phyloP scores from a whole-genome alignment of 2,888 invertebrate species.

The Itoplectis maculator region DNA sequence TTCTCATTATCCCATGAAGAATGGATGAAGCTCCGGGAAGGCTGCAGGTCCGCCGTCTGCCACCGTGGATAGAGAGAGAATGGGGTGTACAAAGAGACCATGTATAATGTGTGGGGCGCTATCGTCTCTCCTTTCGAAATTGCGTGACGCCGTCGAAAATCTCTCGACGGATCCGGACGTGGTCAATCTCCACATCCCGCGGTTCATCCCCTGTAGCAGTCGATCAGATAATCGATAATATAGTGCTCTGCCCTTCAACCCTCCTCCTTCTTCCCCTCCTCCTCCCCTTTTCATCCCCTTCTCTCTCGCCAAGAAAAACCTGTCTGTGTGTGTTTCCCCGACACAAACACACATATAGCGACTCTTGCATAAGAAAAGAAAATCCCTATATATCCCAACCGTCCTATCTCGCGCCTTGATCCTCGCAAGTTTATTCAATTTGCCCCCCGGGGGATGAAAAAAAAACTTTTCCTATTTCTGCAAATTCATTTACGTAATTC shows the following conservation, averaged over 20 bases:
- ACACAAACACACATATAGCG: background rate
- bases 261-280: too few relatives aligned
- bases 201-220: constrained; percentile 7
- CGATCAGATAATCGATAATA: constrained; percentile 44
- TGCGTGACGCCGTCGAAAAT: constrained; percentile 22
- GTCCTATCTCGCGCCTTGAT: constrained; percentile 12
- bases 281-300: too few relatives aligned
- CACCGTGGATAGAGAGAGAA: background rate
- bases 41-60: too few relatives aligned
- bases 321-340: too few relatives aligned
- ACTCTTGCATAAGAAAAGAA: constrained; percentile 41
- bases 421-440: constrained; percentile 63
- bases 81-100: background rate
- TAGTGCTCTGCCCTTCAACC: background rate
- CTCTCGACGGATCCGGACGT: constrained; percentile 29
- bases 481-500: constrained; percentile 59
- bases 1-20: constrained; percentile 53
- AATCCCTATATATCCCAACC: constrained; percentile 29
- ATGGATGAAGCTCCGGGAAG: constrained; percentile 26
- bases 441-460: constrained; percentile 32
- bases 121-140: constrained; percentile 37
- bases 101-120: background rate
- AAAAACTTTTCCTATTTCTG: constrained; percentile 46
- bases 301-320: too few relatives aligned
- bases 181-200: constrained; percentile 9